Evolutionary conservation across 2,797 vertebrate genomes (phyloP), one percentile per base, ranked within the genome.

Genomic region (Acrocephalus scirpaceus): DNA sequence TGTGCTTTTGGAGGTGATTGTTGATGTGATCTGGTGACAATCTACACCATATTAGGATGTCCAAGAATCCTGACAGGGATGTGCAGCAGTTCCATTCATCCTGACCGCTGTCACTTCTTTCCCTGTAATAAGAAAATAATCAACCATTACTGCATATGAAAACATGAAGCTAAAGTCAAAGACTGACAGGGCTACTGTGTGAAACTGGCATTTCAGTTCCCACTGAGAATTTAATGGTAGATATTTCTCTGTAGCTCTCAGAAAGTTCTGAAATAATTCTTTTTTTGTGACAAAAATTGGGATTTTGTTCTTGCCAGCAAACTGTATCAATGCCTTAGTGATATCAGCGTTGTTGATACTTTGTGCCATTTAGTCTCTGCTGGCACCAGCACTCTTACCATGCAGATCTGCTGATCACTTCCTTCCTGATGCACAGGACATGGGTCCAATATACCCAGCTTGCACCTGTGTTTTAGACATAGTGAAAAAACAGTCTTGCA

Each of bases 51-150:
- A 70, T 70, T 40, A 44, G 11, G 13, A 30, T n/a, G 29, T 50
- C 45, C 18, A 81, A 48, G 65, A 54, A 72, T 29, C 20, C 9
- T 57, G 42, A 22, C 38, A 45, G 26, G 18, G 25, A 53, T 57
- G 20, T 0, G 0, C 14, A 82, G 58, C 27, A 27, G 25, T 85
- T 40, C 21, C 23, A 17, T 21, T 27, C 19, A 48, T 26, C n/a
- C n/a, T 79, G 45, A 64, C 26, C 16, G 22, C 7, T 8, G 10
- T 20, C 19, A 12, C 9, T 80, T 69, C 34, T 70, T 89, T 77
- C 38, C 13, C 27, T 61, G 16, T 65, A 69, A 51, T 44, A 82
- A 56, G 45, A 48, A 62, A 60, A 40, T 38, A 60, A 69, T 51
- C 54, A 65, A 25, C 25, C 47, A 40, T n/a, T 40, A 27, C 42